A percentile compares a stretch with the other conserved stretches of the same genome.
These are phyloP conservation scores for Cosmopolites sordidus DNA, from an alignment of 2,888 invertebrate genomes.

Conservation along the genomic window DNA sequence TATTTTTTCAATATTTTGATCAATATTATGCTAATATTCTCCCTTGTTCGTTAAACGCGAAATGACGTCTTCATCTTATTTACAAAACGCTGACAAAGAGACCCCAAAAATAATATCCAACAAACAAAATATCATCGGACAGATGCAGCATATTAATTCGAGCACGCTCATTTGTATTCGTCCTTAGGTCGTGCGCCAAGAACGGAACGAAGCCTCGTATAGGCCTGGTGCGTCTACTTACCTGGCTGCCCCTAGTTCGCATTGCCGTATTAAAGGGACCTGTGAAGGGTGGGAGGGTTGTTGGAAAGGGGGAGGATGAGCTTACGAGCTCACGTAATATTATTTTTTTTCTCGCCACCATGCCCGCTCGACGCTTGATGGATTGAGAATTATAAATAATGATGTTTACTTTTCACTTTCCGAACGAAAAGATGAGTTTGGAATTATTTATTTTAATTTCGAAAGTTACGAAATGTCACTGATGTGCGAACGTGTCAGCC, in stretches of 20 bases:
- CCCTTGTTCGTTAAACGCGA: neutral
- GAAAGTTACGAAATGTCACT: neutral
- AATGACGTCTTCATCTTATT: neutral
- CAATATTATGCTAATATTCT: neutral
- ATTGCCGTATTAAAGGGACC: too few species aligned
- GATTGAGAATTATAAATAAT: conserved; percentile 12
- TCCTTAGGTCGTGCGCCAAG: neutral
- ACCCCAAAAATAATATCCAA: conserved; percentile 26
- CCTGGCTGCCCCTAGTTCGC: neutral
- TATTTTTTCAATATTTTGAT: neutral
- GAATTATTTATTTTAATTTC: neutral
- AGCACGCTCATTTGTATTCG: conserved; percentile 26
- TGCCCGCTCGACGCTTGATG: conserved; percentile 3
- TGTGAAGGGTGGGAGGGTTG: too few species aligned
- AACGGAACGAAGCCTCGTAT: neutral
- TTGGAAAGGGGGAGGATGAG: neutral
- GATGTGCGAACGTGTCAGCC: too few species aligned
- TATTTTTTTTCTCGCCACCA: neutral
- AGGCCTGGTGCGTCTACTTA: neutral
- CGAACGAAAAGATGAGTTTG: neutral
- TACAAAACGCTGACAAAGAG: conserved; percentile 1
- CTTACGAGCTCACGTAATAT: neutral
- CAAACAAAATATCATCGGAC: conserved; percentile 26
- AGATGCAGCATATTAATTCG: conserved; percentile 25
- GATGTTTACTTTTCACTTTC: conserved; percentile 7